A percentile compares a stretch with the other conserved stretches of the same genome.
These are phyloP conservation scores for Carassius carassius DNA, from an alignment of 2,113 vertebrate species.

Conservation along the genomic window DNA sequence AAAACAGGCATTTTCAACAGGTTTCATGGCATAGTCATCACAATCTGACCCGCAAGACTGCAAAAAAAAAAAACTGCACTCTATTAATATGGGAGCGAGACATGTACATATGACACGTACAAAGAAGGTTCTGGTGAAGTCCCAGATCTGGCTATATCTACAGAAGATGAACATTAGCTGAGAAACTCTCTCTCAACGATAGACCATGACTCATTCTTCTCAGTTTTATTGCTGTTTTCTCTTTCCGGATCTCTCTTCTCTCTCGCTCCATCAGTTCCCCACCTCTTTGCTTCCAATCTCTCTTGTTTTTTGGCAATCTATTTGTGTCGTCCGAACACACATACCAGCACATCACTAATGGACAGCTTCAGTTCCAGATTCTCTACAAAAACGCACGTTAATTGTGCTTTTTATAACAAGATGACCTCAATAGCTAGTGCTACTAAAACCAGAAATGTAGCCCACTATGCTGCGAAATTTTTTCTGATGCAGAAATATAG, in stretches of 20 bases:
- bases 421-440: neutral
- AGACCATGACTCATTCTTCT: slow-evolving; percentile 26
- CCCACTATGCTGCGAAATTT: no score
- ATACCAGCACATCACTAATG: neutral
- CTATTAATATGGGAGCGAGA: no score
- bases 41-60: no score
- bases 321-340: neutral
- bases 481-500: neutral
- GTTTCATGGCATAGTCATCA: no score
- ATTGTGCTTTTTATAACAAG: neutral
- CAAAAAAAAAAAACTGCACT: no score
- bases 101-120: no score
- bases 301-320: neutral
- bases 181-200: neutral
- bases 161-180: neutral
- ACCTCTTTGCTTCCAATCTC: neutral
- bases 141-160: slow-evolving; percentile 16
- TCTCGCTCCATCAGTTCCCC: neutral
- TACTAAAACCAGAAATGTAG: neutral
- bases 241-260: neutral
- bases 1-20: no score
- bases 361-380: neutral
- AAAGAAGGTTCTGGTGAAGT: neutral
- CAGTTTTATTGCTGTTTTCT: neutral
- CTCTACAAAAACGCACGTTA: neutral